These are phyloP conservation scores for Sarcoramphus papa DNA, from an alignment of 2,797 vertebrate genomes.

Conservation along the genomic window DNA sequence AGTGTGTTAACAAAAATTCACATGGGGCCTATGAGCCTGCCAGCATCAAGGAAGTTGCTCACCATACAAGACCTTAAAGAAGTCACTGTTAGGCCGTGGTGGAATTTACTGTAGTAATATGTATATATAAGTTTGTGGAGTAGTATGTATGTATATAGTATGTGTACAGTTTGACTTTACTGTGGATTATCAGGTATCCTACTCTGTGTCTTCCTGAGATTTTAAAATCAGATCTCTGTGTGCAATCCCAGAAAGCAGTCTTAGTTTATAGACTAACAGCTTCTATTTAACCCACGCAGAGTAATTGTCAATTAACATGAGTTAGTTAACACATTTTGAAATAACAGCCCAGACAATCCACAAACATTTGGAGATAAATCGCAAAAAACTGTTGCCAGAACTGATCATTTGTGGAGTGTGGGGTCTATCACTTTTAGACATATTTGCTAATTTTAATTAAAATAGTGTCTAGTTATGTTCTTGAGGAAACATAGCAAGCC, in stretches of 20 bases:
- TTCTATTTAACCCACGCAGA: slow-evolving; percentile 4
- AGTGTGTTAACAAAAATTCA: not conserved
- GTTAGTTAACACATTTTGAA: slow-evolving; percentile 27
- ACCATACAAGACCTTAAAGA: not conserved
- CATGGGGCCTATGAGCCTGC: not conserved
- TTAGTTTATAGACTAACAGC: not conserved
- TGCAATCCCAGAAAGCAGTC: not conserved
- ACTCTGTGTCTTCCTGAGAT: not conserved
- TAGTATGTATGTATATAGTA: not conserved
- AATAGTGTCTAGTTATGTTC: not conserved
- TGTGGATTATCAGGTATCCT: not conserved
- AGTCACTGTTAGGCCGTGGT: not conserved
- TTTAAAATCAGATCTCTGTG: not conserved
- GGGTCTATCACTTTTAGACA: slow-evolving; percentile 24
- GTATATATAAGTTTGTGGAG: not conserved
- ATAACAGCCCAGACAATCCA: slow-evolving; percentile 25
- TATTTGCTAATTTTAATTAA: slow-evolving; percentile 56
- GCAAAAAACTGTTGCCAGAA: slow-evolving; percentile 11
- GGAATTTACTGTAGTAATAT: not conserved
- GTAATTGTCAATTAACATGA: slow-evolving; percentile 8
- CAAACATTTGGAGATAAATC: slow-evolving; percentile 48
- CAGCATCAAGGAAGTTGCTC: not conserved
- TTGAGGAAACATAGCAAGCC: not conserved
- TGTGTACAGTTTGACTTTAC: not conserved
- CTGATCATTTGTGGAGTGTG: slow-evolving; percentile 37